Evolutionary conservation across 2,797 vertebrate genomes (phyloP), one percentile per base, ranked within the genome.

Genomic region (Coregonus sp.): DNA sequence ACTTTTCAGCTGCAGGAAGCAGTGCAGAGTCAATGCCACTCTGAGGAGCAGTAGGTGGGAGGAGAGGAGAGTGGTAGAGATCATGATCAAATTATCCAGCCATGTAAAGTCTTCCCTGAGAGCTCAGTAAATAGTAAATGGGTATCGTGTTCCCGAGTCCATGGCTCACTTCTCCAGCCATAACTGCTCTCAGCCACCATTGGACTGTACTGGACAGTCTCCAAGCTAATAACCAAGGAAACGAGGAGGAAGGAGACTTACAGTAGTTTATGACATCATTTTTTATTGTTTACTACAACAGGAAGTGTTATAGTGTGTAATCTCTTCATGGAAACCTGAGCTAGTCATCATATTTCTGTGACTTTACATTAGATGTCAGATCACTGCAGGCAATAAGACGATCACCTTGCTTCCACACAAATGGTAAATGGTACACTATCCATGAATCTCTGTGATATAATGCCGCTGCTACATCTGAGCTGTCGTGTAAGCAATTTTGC

Each of bases 381-480:
- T 73, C 29, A 75, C 70, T 76, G 9, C 75, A 70, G 82, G 79
- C 81, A 76, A 82, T 81, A 81, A 81, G 82, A 83, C 66, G 78
- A 83, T 88, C 86, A 29, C 20, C 7, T 71, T 80, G 63, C 54
- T 12, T 74, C 70, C 37, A n/a, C 50, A 25, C 25, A 25, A 25
- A 25, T 65, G 61, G 11, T 65, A 65, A 31, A 65, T 65, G 4
- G 61, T 4, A 14, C 25, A 31, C 61, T 47, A 47, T 65, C 25
- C 25, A 14, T 65, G 61, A 65, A 25, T 31, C 40, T 47, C 12
- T 65, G 7, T 65, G 61, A 31, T 25, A 15, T 31, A 1, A 65
- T 9, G 12, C 61, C 61, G 25, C 61, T 68, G 18, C 67, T 73
- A 61, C 66, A 69, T 56, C 4, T 78, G 1, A 75, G 56, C 56